phyloP scores from a whole-genome alignment of 2,888 invertebrate genomes.

The Odontothrips loti region DNA sequence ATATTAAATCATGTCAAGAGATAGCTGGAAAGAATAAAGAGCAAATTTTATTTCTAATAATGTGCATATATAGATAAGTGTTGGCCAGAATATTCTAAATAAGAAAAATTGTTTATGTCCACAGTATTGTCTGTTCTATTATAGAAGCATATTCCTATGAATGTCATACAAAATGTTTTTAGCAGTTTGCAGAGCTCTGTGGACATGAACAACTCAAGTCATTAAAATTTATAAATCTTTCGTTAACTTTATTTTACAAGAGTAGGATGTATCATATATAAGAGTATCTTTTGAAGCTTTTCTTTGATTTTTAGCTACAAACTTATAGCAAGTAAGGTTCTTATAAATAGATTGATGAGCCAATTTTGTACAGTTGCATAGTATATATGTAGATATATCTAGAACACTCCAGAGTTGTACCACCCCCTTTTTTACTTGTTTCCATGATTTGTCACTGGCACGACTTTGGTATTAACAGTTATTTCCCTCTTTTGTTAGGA shows the following conservation, averaged over 20 bases:
- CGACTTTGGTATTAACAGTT: conserved; percentile 15
- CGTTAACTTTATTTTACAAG: neutral
- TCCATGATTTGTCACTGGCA: conserved; percentile 19
- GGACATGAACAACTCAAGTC: neutral
- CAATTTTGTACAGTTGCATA: conserved; percentile 17
- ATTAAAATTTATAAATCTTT: conserved; percentile 17
- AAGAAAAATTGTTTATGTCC: conserved; percentile 4
- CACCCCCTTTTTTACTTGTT: conserved; percentile 1
- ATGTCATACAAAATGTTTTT: no score
- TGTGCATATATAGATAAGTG: neutral
- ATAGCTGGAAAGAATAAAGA: neutral
- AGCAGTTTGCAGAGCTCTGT: neutral
- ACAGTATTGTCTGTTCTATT: neutral
- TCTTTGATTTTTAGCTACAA: neutral
- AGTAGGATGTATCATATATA: neutral
- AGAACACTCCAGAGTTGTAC: neutral
- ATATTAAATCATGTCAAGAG: neutral
- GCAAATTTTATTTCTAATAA: neutral
- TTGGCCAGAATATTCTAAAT: neutral
- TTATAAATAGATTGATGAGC: neutral
- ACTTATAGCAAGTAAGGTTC: neutral
- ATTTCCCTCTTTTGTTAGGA: neutral
- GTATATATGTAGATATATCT: neutral
- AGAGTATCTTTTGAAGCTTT: neutral
- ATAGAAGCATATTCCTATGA: neutral